phyloP scores from a whole-genome alignment of 2,888 invertebrate species.

The Thereva unica region DNA sequence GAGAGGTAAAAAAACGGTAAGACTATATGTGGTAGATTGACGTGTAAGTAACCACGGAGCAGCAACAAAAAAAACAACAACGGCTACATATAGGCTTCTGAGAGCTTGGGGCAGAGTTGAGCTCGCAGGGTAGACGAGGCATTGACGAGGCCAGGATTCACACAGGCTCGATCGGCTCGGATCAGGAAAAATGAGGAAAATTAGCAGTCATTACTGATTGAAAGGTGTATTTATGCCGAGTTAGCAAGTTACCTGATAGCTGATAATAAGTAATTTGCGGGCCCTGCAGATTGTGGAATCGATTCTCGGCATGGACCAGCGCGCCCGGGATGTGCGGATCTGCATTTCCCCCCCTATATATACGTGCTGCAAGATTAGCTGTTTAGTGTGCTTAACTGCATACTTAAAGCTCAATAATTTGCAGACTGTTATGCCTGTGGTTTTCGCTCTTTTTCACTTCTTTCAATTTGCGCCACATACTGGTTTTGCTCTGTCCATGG shows the following conservation, averaged over 20 bases:
- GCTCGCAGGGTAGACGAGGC: too few species aligned
- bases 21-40: not conserved
- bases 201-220: slow-evolving; percentile 39
- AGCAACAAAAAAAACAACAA: too few species aligned
- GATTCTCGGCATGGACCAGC: not conserved
- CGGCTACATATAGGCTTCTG: too few species aligned
- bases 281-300: slow-evolving; percentile 26
- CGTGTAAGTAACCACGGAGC: slow-evolving; percentile 10
- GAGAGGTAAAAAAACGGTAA: not conserved
- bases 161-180: not conserved
- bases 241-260: slow-evolving; percentile 41
- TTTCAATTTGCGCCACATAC: slow-evolving; percentile 31
- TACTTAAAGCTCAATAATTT: slow-evolving; percentile 42
- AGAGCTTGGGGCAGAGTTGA: too few species aligned
- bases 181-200: slow-evolving; percentile 33
- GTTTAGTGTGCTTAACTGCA: slow-evolving; percentile 43
- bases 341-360: slow-evolving; percentile 4
- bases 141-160: too few species aligned
- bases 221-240: slow-evolving; percentile 38
- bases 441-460: slow-evolving; percentile 40
- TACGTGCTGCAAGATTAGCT: slow-evolving; percentile 41
- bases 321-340: not conserved
- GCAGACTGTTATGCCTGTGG: slow-evolving; percentile 35
- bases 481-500: not conserved
- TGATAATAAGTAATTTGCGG: slow-evolving; percentile 43